Evolutionary conservation across 1,140 invertebrate species (phyloP).

Genomic region (Episyrphus balteatus): DNA sequence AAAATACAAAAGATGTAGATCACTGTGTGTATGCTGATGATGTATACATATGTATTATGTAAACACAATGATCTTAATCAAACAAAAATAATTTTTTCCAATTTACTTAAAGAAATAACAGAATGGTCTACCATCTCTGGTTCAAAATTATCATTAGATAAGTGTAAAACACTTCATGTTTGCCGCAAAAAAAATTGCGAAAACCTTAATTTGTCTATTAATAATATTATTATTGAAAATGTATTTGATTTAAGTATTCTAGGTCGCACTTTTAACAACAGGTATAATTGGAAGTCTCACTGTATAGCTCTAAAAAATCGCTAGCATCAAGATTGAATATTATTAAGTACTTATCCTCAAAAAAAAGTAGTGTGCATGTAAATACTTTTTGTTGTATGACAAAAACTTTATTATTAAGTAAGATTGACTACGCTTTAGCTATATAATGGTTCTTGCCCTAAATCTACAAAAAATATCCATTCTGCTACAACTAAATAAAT

Average conservation of each 20-base stretch:
- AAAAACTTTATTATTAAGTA: not conserved
- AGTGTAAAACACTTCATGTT: constrained; percentile 4
- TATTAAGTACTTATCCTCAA: constrained; percentile 1
- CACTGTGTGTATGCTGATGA: not conserved
- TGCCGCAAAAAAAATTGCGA: not conserved
- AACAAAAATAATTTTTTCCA: not conserved
- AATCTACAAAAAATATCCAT: too few relatives aligned
- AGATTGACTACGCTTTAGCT: constrained; percentile 1
- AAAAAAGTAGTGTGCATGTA: not conserved
- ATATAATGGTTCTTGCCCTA: not conserved
- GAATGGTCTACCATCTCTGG: not conserved
- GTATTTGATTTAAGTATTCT: constrained; percentile 1
- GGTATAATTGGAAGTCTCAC: not conserved
- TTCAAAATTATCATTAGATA: constrained; percentile 4
- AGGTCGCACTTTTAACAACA: constrained; percentile 2
- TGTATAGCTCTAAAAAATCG: not conserved
- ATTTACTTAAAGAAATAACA: not conserved
- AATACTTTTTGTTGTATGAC: too few relatives aligned
- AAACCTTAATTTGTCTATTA: constrained; percentile 1
- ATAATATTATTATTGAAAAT: constrained; percentile 1
- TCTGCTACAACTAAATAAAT: too few relatives aligned
- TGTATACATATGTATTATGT: not conserved
- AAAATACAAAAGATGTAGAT: not conserved
- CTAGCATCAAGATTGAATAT: constrained; percentile 2
- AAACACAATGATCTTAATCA: not conserved